phyloP scores from a whole-genome alignment of 2,113 vertebrate genomes.

The Thermophis baileyi region DNA sequence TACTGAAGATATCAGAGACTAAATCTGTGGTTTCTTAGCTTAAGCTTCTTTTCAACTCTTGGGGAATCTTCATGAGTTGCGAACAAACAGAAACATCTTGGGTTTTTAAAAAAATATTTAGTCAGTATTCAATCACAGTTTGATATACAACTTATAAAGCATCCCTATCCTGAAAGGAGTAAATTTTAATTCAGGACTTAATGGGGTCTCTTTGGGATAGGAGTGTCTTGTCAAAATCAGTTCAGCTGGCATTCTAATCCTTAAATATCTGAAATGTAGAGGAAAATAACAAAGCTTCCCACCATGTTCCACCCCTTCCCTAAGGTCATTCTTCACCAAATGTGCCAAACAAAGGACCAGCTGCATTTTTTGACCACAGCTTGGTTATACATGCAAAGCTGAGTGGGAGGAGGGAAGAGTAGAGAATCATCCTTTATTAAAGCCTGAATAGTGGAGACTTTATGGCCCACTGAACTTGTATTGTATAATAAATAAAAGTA shows the following conservation, averaged over 20 bases:
- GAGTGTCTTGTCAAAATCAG: background rate
- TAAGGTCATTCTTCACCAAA: constrained; percentile 25
- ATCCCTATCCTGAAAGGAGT: background rate
- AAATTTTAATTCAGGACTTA: background rate
- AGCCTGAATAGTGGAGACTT: constrained; percentile 62
- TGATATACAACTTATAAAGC: background rate
- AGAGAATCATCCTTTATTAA: constrained; percentile 65
- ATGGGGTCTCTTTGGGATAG: background rate
- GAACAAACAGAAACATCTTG: background rate
- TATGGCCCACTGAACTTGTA: constrained; percentile 62
- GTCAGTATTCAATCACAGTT: background rate
- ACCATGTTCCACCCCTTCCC: constrained; percentile 7
- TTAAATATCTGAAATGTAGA: constrained; percentile 30
- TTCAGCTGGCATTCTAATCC: constrained; percentile 11
- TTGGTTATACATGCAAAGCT: constrained; percentile 26
- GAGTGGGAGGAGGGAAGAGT: constrained; percentile 47
- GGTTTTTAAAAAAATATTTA: background rate
- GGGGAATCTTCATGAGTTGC: background rate
- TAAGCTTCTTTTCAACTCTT: background rate
- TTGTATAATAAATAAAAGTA: constrained; percentile 62
- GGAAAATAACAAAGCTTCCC: constrained; percentile 25
- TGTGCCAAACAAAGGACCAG: constrained; percentile 56
- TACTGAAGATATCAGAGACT: background rate
- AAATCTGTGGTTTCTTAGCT: background rate
- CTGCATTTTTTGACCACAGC: constrained; percentile 21